These are phyloP conservation scores for Orcinus orca DNA, from an alignment of 2,113 vertebrate species.

Conservation along the genomic window DNA sequence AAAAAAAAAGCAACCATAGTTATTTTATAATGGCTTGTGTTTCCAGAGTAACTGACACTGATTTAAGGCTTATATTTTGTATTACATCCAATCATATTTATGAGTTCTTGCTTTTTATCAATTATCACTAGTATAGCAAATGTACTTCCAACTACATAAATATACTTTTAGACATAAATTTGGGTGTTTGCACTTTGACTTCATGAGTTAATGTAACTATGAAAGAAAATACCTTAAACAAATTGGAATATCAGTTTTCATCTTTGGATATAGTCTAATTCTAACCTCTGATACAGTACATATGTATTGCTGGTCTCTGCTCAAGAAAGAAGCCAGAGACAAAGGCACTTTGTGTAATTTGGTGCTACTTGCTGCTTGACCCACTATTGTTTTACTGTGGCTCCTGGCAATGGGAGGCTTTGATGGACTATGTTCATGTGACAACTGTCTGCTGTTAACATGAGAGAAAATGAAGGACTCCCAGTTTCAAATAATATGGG, in stretches of 20 bases:
- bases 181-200: slow-evolving; percentile 7
- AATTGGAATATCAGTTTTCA: not conserved
- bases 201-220: not conserved
- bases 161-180: not conserved
- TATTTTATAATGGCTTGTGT: not conserved
- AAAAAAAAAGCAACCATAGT: not conserved
- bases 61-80: not conserved
- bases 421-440: not conserved
- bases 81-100: slow-evolving; percentile 14
- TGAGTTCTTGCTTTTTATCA: not conserved
- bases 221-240: not conserved
- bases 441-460: not conserved
- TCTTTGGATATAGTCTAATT: not conserved
- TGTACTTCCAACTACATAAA: not conserved
- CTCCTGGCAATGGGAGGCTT: rapidly evolving
- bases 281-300: not conserved
- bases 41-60: not conserved
- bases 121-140: not conserved
- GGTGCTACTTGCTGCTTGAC: not conserved
- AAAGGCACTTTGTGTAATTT: rapidly evolving
- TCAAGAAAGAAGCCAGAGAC: rapidly evolving
- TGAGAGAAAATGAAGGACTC: not conserved
- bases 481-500: not conserved
- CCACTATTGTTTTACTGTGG: not conserved
- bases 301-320: not conserved